Conservation (phyloP, 2,113 vertebrate species). For the Herpailurus yagouaroundi region DNA sequence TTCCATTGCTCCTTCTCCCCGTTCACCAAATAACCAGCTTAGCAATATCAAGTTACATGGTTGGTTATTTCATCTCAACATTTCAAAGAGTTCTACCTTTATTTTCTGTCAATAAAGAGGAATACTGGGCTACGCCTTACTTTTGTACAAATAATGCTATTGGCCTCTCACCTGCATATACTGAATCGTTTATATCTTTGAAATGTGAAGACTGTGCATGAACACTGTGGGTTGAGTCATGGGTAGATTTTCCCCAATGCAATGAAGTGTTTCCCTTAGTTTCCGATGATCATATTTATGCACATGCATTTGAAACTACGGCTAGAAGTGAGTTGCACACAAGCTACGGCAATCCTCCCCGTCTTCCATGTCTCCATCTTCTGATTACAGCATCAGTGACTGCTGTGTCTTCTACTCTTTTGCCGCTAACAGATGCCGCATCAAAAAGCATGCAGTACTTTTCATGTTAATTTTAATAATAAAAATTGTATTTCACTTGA, state of each 20-base stretch:
- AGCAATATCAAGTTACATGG: background rate
- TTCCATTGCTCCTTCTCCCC: background rate
- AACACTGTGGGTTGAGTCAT: background rate
- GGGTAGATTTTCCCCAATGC: background rate
- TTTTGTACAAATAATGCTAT: background rate
- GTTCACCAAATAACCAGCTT: background rate
- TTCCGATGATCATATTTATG: background rate
- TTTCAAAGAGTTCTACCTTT: background rate
- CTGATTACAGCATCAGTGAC: background rate
- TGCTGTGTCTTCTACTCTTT: background rate
- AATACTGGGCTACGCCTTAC: background rate
- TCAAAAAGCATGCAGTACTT: background rate
- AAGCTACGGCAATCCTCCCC: background rate
- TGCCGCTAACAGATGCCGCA: background rate
- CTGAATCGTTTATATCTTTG: background rate
- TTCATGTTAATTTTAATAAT: constrained; percentile 7
- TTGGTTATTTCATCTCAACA: background rate
- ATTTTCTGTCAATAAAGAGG: background rate
- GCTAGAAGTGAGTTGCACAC: background rate
- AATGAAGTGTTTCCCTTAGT: background rate
- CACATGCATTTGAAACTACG: background rate
- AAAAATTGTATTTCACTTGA: background rate
- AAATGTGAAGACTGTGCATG: background rate
- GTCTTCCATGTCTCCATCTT: too few species aligned
- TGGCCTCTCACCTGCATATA: background rate